Conservation (phyloP, 1,140 invertebrate genomes). For the Teleogryllus occipitalis region DNA sequence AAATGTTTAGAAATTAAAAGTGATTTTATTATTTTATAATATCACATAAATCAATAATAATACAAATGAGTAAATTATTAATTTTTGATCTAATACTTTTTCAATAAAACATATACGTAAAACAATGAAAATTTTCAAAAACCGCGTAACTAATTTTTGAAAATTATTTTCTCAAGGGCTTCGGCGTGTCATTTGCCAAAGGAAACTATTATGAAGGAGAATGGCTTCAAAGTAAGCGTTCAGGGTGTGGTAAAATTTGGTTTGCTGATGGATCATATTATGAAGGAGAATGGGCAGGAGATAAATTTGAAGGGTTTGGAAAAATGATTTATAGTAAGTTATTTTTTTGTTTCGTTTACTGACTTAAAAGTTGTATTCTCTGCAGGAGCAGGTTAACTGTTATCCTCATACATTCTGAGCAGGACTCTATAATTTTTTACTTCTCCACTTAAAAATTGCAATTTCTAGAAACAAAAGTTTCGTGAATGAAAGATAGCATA, state of each 20-base stretch:
- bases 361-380: conserved; percentile 30
- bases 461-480: not conserved
- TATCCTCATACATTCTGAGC: not conserved
- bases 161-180: not conserved
- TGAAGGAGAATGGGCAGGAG: conserved; percentile 50
- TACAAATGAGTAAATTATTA: no score
- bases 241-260: conserved; percentile 51
- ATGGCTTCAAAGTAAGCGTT: conserved; percentile 45
- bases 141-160: no score
- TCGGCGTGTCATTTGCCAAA: conserved; percentile 39
- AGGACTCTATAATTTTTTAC: not conserved
- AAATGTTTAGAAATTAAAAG: not conserved
- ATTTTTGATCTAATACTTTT: no score
- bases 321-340: conserved; percentile 35
- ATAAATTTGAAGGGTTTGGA: conserved; percentile 53
- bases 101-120: no score
- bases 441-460: not conserved
- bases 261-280: conserved; percentile 48
- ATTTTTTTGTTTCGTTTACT: conserved; percentile 27
- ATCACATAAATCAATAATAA: no score
- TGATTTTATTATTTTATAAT: no score
- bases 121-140: no score
- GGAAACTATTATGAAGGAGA: conserved; percentile 51
- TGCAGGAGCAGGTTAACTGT: not conserved
- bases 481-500: not conserved